A percentile compares a stretch with the other conserved stretches of the same genome.
These are phyloP conservation scores for Scomber scombrus DNA, from an alignment of 2,113 vertebrate species.

Conservation along the genomic window DNA sequence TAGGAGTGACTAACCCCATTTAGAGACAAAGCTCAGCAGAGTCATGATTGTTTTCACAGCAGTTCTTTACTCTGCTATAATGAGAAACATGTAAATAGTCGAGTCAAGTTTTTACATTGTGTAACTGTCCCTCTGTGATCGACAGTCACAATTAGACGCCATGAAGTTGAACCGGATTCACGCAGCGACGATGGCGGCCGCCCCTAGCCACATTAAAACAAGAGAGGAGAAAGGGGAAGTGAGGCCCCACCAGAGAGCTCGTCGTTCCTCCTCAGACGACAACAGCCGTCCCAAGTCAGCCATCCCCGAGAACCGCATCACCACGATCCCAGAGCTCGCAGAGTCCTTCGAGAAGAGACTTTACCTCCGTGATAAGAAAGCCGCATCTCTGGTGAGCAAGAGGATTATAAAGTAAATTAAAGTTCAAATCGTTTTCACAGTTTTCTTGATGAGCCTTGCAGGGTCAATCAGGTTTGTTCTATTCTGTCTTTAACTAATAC, in stretches of 20 bases:
- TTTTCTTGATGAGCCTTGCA: neutral
- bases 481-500: neutral
- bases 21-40: slow-evolving; percentile 5
- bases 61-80: neutral
- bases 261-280: slow-evolving; percentile 82
- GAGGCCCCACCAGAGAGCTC: slow-evolving; percentile 76
- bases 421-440: neutral
- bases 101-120: neutral
- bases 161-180: slow-evolving; percentile 84
- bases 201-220: slow-evolving; percentile 80
- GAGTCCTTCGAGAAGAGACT: slow-evolving; percentile 88
- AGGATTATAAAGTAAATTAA: neutral
- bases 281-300: slow-evolving; percentile 72
- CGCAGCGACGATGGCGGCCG: slow-evolving; percentile 72
- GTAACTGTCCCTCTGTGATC: neutral
- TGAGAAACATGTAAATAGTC: neutral
- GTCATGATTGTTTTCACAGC: neutral
- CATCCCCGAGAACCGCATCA: slow-evolving; percentile 76
- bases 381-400: slow-evolving; percentile 84
- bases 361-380: slow-evolving; percentile 81
- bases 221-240: slow-evolving; percentile 84
- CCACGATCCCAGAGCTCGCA: slow-evolving; percentile 87
- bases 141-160: slow-evolving; percentile 86
- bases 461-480: neutral
- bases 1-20: slow-evolving; percentile 34